Conservation (phyloP, 2,888 invertebrate genomes). For the Lithophane socia region DNA sequence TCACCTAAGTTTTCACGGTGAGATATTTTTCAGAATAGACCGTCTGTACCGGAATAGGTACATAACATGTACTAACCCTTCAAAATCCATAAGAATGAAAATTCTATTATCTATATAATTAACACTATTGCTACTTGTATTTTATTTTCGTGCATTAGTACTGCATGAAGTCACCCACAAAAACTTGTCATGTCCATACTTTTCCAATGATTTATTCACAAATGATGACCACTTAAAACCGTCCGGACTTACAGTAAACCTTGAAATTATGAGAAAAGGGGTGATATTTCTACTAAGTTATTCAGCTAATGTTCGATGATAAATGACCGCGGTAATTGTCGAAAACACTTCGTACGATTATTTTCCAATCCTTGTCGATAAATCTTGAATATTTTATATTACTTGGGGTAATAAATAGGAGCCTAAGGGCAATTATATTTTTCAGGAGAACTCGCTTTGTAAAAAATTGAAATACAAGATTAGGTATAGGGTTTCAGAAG, state of each 20-base stretch:
- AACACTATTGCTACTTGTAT: not conserved
- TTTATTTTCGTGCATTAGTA: not conserved
- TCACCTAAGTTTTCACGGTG: not conserved
- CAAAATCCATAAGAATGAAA: not conserved
- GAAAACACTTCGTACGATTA: constrained; percentile 55
- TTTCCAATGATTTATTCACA: constrained; percentile 47
- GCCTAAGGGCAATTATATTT: not conserved
- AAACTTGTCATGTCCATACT: not conserved
- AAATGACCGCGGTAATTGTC: constrained; percentile 58
- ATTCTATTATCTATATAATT: not conserved
- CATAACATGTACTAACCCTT: not conserved
- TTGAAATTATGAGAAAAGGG: constrained; percentile 42
- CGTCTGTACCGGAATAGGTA: not conserved
- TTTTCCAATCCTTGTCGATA: constrained; percentile 34
- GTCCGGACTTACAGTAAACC: constrained; percentile 15
- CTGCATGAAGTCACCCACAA: not conserved
- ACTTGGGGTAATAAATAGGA: constrained; percentile 20
- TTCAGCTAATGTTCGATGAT: constrained; percentile 58
- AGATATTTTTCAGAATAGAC: not conserved
- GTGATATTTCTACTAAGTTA: constrained; percentile 49
- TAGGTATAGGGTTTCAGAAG: no score
- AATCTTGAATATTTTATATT: constrained; percentile 43
- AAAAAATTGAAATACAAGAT: not conserved
- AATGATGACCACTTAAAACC: constrained; percentile 46
- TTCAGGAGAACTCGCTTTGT: not conserved